phyloP scores from a whole-genome alignment of 1,140 invertebrate genomes.

The Elymnias hypermnestra region DNA sequence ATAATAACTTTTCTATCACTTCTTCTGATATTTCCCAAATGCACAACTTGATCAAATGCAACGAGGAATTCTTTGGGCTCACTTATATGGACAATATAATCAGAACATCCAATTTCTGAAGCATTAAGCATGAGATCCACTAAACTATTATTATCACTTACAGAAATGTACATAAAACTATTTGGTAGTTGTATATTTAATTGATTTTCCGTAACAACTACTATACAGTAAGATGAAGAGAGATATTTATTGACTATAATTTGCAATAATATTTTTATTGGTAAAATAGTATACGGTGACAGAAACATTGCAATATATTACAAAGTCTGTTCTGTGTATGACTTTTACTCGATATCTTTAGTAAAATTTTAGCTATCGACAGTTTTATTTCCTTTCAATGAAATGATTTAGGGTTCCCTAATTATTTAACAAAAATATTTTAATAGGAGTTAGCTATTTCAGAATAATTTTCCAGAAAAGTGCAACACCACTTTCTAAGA shows the following conservation, averaged over 20 bases:
- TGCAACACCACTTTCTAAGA: too few relatives aligned
- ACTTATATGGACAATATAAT: constrained; percentile 47
- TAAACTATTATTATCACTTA: constrained; percentile 31
- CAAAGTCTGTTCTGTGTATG: too few relatives aligned
- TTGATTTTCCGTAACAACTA: constrained; percentile 37
- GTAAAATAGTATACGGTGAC: constrained; percentile 13
- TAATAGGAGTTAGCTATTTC: too few relatives aligned
- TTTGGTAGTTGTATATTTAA: constrained; percentile 23
- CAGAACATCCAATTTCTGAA: constrained; percentile 56
- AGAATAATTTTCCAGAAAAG: too few relatives aligned
- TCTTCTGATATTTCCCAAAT: constrained; percentile 41
- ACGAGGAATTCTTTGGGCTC: constrained; percentile 44
- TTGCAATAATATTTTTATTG: constrained; percentile 46
- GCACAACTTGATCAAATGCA: constrained; percentile 42
- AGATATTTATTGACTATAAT: constrained; percentile 42
- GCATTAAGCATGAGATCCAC: constrained; percentile 32
- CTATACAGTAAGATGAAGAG: constrained; percentile 39
- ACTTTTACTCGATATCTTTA: too few relatives aligned
- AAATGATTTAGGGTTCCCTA: not conserved
- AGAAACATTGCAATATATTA: constrained; percentile 27
- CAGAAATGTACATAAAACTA: constrained; percentile 35
- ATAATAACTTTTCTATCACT: constrained; percentile 56
- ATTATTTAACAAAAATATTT: too few relatives aligned
- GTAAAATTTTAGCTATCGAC: not conserved
- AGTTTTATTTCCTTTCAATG: not conserved